Evolutionary conservation across 2,113 vertebrate genomes (phyloP).

Genomic region (Ochotona princeps): DNA sequence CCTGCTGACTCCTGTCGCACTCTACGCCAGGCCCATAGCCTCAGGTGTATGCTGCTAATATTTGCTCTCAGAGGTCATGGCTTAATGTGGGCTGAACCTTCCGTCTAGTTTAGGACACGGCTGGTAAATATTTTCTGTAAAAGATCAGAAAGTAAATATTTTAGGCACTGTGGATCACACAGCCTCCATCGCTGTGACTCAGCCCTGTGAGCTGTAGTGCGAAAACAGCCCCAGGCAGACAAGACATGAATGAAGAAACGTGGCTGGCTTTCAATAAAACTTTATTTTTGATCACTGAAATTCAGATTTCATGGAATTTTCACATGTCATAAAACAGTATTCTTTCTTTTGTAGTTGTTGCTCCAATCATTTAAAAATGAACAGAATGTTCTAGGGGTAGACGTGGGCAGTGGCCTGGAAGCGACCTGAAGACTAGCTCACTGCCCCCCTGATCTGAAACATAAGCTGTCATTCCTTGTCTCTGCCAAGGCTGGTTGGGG

Average conservation of each 20-base stretch:
- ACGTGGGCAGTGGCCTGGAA: not conserved
- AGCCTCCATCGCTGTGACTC: not conserved
- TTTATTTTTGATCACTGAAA: conserved; percentile 11
- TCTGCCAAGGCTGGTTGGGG: not conserved
- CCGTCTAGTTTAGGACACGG: not conserved
- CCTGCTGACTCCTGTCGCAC: not conserved
- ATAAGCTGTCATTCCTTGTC: not conserved
- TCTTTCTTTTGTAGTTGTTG: not conserved
- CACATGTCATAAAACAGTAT: not conserved
- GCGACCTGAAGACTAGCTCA: not conserved
- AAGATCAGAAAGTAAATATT: not conserved
- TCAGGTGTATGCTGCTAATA: not conserved
- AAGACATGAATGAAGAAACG: not conserved
- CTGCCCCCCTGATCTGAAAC: not conserved
- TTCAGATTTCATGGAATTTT: not conserved
- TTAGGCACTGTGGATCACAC: not conserved
- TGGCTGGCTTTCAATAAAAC: not conserved
- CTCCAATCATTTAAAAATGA: not conserved
- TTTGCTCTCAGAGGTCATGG: not conserved
- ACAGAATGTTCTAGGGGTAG: not conserved
- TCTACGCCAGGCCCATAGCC: accelerated
- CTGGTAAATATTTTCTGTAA: not conserved
- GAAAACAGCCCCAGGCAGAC: not conserved
- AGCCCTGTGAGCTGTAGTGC: not conserved
- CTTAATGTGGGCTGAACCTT: not conserved